Base-by-base conservation (phyloP, 2,113 vertebrate species). In the Boulengerochromis microlepis region DNA sequence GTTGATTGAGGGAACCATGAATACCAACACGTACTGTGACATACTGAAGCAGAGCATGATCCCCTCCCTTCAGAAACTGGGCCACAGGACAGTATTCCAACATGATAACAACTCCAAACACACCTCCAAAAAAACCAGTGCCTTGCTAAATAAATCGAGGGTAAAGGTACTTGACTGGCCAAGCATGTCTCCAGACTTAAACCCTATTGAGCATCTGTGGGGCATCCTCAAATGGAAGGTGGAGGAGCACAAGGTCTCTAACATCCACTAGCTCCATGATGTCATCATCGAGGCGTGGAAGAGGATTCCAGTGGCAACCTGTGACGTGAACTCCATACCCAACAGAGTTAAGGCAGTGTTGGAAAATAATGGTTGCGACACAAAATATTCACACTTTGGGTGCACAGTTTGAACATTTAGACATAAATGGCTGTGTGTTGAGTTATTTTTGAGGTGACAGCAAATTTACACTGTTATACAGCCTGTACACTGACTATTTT, bases 81-180 rank as follows among this genome's bases (percentile, higher is more conserved):
- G 12, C 7, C 7, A 56, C 11, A 1, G 54, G 54, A 5, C 7
- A 26, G 1, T 57, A 57, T 29, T 57, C 24, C 24, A 57, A 57
- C 13, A 5, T 57, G 2, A 29, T 16, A 29, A 16, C 24, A 57
- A 57, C 24, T 1, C 0, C 56, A 29, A 57, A 57, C 0, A 0
- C 13, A 57, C 7, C 56, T 57, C 24, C 13, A 3, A 29, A 29
- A 29, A 16, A 0, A 9, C 0, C 24, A 59, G 24, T 9, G 24
- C 24, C 56, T 29, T 16, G 24, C 3, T 57, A 59, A 9, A 57
- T 57, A 16, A 57, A 57, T 1, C 0, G 13, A 57, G 56, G 24
- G 56, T 57, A 57, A 57, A 1, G 11, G 1, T 5, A 56, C 24
- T 57, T 57, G 24, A 57, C 56, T 57, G 24, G 56, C 24, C 24